Base-by-base conservation (phyloP, 2,113 vertebrate genomes). In the Onychorhynchus coronatus region DNA sequence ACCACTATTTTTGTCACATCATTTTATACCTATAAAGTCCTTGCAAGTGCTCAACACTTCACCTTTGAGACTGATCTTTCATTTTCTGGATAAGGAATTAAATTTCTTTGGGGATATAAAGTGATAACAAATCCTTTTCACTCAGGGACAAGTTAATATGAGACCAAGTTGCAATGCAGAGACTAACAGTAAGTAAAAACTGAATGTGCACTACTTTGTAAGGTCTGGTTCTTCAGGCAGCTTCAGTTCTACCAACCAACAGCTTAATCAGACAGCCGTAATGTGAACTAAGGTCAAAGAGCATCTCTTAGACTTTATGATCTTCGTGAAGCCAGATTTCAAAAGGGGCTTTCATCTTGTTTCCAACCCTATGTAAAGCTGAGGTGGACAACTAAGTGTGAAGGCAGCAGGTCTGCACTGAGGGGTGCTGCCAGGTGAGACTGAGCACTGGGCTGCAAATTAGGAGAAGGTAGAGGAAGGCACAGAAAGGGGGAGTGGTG, bases 41-140 rank as follows among this genome's bases (percentile, higher is more conserved):
- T 92, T 88, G 87, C 67, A 78, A 84, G 30, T 44, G 31, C 42
- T 92, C 83, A 80, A 27, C 24, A 23, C 67, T 83, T 90, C 74
- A 52, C 35, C 92, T 93, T 55, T 85, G 58, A 95, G 82, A 85
- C 42, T 53, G 70, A 81, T 71, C 21, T 89, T 95, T 59, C 50
- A 85, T 82, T 94, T 96, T 85, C 56, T 82, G 74, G 73, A 61
- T 85, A 89, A 83, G 58, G 42, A 94, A 94, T 71, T 82, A 52
- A 68, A 93, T 92, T 75, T 89, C 67, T 75, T 75, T 41, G 65
- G 66, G 66, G 66, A 70, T 81, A 62, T 52, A 63, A 90, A 84
- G 21, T 31, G 70, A 91, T 96, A 90, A 86, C 46, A 92, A 95
- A 88, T 20, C 13, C 35, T 58, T 79, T 93, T 86, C 52, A 68